Evolutionary conservation across 2,113 vertebrate species (phyloP).

Genomic region (Corydoras sp.): DNA sequence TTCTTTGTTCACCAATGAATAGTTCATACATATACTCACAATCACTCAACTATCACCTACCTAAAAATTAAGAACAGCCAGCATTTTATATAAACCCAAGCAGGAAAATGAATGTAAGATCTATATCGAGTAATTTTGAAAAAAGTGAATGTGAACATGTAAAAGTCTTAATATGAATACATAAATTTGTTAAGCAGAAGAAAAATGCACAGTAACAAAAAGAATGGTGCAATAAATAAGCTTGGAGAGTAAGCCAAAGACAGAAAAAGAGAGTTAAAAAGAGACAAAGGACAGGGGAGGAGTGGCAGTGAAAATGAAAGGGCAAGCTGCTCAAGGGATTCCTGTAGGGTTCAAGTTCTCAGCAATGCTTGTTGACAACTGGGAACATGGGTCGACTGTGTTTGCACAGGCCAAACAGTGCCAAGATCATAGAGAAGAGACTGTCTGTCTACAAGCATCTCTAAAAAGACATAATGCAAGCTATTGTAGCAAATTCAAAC

Average conservation of each 20-base stretch:
- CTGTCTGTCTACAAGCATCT: constrained; percentile 20
- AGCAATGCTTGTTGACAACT: constrained; percentile 34
- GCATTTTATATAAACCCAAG: too few relatives aligned
- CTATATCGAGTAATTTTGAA: too few relatives aligned
- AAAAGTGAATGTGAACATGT: too few relatives aligned
- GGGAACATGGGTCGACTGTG: constrained; percentile 34
- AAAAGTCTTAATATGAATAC: neutral
- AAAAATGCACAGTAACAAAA: constrained; percentile 28
- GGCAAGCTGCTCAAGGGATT: constrained; percentile 15
- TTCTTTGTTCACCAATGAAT: too few relatives aligned
- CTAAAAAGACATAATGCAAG: constrained; percentile 19
- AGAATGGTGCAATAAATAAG: neutral
- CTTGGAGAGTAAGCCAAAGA: constrained; percentile 13
- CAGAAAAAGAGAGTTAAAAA: constrained; percentile 14
- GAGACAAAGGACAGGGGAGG: constrained; percentile 4
- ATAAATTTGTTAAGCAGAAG: neutral
- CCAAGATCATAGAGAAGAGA: constrained; percentile 11
- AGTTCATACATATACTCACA: too few relatives aligned
- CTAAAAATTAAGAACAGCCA: too few relatives aligned
- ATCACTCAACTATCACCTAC: too few relatives aligned
- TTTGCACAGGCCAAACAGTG: constrained; percentile 38
- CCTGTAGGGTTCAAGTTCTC: constrained; percentile 31
- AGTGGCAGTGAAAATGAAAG: constrained; percentile 19
- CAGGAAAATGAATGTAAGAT: too few relatives aligned
- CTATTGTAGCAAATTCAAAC: neutral